Evolutionary conservation across 2,113 vertebrate genomes (phyloP), one percentile per base, ranked within the genome.

Genomic region (Hydropotes inermis): DNA sequence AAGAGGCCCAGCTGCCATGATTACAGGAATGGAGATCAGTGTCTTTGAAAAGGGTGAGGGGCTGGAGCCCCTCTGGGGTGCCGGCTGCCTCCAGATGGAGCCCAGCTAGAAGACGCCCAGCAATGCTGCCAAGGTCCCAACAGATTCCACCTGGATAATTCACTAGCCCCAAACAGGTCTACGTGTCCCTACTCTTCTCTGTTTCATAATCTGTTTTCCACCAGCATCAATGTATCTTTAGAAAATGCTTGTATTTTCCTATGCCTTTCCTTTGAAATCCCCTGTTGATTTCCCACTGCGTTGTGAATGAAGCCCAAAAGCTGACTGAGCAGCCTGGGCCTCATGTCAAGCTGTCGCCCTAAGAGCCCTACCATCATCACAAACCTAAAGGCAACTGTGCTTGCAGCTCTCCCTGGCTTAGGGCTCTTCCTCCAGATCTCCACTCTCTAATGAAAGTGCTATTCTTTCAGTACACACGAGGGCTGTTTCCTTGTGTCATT

Each of bases 1-100:
- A 96, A n/a, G 92, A 95, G 43, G 45, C 74, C 25, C 17, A 14
- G 97, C 94, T 97, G 87, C 95, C 95, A 94, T 97, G 96, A 97
- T n/a, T 87, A 98, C 81, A 57, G 16, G 52, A 45, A 55, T 27
- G 70, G 23, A 43, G 27, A 91, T 79, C 43, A 58, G 47, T 54
- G 91, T 87, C 90, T 78, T 21, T 86, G 85, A 89, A 55, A 89
- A 27, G 45, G 16, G 16, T 16, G 39, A 96, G 30, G 67, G 76
- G 33, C 21, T 79, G 27, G 25, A 64, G 74, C 13, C 4, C 19
- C 52, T 87, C 74, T 43, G 57, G 55, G 45, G n/a, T 36, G 16
- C 50, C 45, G 9, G 57, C 45, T 85, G 57, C 16, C n/a, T 91
- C 25, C 12, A 5, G 82, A 64, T 2, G 1, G 85, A 90, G 36